A percentile compares a stretch with the other conserved stretches of the same genome.
These are phyloP conservation scores for Noctua fimbriata DNA, from an alignment of 2,888 invertebrate genomes.

Conservation along the genomic window DNA sequence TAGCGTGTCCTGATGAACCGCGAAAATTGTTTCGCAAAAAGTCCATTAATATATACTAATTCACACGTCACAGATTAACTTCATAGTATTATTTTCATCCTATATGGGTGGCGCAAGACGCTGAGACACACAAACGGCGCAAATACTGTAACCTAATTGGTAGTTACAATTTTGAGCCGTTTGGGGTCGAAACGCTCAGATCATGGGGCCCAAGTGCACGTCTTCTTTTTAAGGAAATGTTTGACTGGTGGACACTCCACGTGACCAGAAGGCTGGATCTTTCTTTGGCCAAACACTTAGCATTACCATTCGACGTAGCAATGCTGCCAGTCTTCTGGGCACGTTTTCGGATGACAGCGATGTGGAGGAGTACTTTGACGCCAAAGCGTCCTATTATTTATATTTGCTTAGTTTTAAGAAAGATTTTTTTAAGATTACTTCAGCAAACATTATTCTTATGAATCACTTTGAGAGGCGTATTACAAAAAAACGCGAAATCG, in stretches of 20 bases:
- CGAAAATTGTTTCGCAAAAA: background rate
- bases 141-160: background rate
- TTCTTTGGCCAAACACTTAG: too few species aligned
- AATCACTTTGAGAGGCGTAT: too few species aligned
- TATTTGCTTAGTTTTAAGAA: background rate
- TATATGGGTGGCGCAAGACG: background rate
- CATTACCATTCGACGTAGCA: too few species aligned
- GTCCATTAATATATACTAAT: background rate
- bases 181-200: background rate
- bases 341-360: too few species aligned
- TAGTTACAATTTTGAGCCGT: background rate
- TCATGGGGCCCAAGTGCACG: too few species aligned
- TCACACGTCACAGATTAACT: background rate
- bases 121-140: background rate
- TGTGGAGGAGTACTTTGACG: too few species aligned
- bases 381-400: background rate
- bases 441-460: background rate
- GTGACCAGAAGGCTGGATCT: too few species aligned
- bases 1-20: background rate
- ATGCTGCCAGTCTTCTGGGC: too few species aligned
- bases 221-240: too few species aligned
- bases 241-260: too few species aligned
- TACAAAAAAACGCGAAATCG: too few species aligned
- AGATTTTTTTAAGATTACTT: background rate
- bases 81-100: background rate